These are phyloP conservation scores for Prinia subflava DNA, from an alignment of 2,113 vertebrate species.

Conservation along the genomic window DNA sequence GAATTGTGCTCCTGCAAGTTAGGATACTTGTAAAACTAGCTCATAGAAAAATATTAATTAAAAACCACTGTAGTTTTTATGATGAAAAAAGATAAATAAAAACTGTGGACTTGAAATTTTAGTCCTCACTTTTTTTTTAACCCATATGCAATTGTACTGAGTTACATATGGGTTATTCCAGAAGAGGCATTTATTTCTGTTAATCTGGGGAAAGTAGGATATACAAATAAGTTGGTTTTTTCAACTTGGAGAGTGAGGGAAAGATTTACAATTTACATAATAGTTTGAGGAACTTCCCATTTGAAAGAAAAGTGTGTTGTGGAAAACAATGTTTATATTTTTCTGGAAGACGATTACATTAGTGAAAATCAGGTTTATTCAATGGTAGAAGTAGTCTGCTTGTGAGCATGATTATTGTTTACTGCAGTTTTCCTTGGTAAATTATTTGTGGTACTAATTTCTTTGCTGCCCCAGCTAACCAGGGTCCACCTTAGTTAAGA, in stretches of 20 bases:
- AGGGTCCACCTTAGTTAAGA: not conserved
- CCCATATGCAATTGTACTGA: not conserved
- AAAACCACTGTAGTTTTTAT: not conserved
- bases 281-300: not conserved
- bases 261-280: not conserved
- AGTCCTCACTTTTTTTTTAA: not conserved
- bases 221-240: not conserved
- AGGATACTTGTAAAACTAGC: not conserved
- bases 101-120: not conserved
- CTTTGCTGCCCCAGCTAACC: not conserved
- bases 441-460: not conserved
- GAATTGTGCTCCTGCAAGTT: not conserved
- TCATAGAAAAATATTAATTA: not conserved
- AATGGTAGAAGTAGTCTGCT: not conserved
- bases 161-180: not conserved
- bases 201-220: not conserved
- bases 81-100: not conserved
- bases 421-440: not conserved
- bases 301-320: not conserved
- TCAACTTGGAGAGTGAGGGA: not conserved
- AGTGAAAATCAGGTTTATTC: not conserved
- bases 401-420: not conserved
- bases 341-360: not conserved
- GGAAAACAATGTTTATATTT: not conserved
- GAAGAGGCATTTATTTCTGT: not conserved